Evolutionary conservation across 1,140 invertebrate genomes (phyloP).

Genomic region (Drosophila prosaltans): DNA sequence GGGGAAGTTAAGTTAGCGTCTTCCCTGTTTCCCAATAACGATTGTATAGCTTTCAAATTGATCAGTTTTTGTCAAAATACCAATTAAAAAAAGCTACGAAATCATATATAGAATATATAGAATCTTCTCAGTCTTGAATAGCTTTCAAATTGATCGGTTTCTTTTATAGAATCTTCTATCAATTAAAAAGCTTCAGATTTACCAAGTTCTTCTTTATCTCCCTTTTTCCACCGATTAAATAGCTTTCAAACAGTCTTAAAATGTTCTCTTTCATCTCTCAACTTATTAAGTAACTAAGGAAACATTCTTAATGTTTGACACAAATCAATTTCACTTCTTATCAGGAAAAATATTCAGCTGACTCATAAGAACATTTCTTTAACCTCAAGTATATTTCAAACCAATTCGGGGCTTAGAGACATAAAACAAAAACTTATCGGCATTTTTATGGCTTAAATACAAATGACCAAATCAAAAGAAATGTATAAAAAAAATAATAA

Average conservation of each 20-base stretch:
- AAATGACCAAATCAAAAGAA: slow-evolving; percentile 47
- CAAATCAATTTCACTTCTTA: slow-evolving; percentile 6
- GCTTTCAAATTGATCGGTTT: no score
- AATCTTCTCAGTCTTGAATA: no score
- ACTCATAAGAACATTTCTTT: slow-evolving; percentile 28
- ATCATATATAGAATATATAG: no score
- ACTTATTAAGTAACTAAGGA: background rate
- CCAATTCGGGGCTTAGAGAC: background rate
- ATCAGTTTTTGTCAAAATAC: no score
- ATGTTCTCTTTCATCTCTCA: background rate
- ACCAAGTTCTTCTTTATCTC: no score
- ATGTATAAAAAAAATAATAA: slow-evolving; percentile 40
- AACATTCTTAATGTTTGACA: background rate
- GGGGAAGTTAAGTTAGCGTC: no score
- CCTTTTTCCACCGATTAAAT: no score
- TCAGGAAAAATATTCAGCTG: slow-evolving; percentile 19
- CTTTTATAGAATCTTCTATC: no score
- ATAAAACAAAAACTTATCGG: slow-evolving; percentile 46
- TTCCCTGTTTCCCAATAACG: no score
- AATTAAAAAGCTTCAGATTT: no score
- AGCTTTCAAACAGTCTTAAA: background rate
- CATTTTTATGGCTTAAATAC: slow-evolving; percentile 45
- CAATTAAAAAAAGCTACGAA: no score
- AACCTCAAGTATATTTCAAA: background rate
- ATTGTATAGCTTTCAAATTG: no score